phyloP scores from a whole-genome alignment of 2,797 vertebrate genomes.

The Tragelaphus oryx region DNA sequence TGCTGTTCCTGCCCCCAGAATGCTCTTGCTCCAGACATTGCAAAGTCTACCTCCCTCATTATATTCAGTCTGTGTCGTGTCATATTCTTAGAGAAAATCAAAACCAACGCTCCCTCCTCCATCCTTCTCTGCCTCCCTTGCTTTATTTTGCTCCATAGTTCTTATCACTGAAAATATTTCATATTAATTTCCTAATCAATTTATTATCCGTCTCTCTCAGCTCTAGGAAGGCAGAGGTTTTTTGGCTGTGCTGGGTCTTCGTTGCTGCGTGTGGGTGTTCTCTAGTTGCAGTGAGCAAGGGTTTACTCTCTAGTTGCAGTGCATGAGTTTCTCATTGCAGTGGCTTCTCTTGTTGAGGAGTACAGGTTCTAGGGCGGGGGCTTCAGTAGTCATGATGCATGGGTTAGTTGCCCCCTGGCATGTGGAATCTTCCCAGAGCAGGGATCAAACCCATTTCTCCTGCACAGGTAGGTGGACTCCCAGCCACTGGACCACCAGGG shows the following conservation, averaged over 20 bases:
- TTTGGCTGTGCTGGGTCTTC: background rate
- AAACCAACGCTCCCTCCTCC: too few species aligned
- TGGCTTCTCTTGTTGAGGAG: background rate
- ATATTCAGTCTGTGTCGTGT: background rate
- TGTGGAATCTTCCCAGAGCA: background rate
- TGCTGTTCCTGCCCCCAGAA: background rate
- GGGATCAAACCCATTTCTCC: background rate
- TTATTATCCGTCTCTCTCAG: background rate
- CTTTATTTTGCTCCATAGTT: background rate
- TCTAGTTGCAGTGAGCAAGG: background rate
- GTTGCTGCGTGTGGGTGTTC: fast-evolving
- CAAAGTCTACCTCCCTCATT: background rate
- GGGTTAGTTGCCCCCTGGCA: background rate
- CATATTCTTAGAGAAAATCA: background rate
- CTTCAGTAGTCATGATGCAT: background rate
- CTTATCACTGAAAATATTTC: background rate
- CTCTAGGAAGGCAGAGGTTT: background rate
- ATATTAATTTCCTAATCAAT: background rate
- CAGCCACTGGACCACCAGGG: background rate
- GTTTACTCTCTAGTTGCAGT: background rate
- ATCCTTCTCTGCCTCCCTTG: background rate
- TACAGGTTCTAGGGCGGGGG: background rate
- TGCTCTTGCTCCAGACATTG: background rate
- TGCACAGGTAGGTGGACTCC: background rate
- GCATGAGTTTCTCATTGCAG: background rate